Conservation (phyloP, 2,797 vertebrate species). For the Mus minutoides region DNA sequence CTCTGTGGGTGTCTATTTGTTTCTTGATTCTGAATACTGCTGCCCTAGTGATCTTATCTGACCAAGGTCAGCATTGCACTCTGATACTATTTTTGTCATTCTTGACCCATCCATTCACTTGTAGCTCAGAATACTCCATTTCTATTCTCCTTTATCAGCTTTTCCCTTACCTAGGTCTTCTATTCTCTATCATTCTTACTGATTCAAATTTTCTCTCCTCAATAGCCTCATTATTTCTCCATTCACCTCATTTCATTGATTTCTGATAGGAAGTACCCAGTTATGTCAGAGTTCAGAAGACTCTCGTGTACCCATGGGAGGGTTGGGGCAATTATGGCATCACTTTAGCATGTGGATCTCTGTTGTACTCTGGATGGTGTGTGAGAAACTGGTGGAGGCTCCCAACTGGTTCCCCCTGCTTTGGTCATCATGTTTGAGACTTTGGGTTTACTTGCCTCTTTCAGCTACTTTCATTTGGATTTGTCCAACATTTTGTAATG, state of each 20-base stretch:
- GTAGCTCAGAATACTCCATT: neutral
- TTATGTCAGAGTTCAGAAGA: neutral
- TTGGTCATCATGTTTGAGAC: neutral
- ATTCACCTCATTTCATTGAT: neutral
- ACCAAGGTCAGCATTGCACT: neutral
- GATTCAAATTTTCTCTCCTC: too few relatives aligned
- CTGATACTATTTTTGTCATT: neutral
- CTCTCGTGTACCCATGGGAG: neutral
- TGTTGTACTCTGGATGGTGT: neutral
- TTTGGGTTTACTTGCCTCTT: neutral
- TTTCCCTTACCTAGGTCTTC: neutral
- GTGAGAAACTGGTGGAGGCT: neutral
- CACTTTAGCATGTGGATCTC: neutral
- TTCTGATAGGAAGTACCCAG: neutral
- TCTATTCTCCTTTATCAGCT: neutral
- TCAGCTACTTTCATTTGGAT: neutral
- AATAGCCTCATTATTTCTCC: neutral
- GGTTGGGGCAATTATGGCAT: neutral
- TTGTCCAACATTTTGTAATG: neutral
- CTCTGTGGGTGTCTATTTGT: neutral
- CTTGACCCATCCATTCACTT: neutral
- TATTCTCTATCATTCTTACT: neutral
- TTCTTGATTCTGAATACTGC: neutral
- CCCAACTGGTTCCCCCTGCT: neutral
- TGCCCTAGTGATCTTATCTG: neutral